phyloP scores from a whole-genome alignment of 2,888 invertebrate species.

The Pecten maximus region DNA sequence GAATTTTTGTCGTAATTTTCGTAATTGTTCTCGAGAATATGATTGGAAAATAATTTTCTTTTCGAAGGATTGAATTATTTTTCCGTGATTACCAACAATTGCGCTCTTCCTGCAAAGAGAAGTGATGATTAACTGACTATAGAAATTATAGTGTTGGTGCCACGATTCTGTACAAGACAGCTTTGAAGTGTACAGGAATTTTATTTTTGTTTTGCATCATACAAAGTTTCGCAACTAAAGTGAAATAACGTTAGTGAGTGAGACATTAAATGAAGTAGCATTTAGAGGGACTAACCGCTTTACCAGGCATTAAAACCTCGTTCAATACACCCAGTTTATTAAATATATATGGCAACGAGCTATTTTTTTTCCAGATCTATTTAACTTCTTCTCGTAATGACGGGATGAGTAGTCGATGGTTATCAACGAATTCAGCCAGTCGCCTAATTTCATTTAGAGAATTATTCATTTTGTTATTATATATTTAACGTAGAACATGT shows the following conservation, averaged over 20 bases:
- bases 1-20: constrained; percentile 26
- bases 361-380: background rate
- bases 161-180: constrained; percentile 13
- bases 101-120: constrained; percentile 18
- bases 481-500: background rate
- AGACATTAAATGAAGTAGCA: background rate
- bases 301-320: background rate
- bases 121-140: background rate
- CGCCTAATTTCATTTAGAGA: background rate
- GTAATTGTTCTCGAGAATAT: constrained; percentile 18
- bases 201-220: constrained; percentile 33
- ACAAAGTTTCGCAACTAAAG: constrained; percentile 14
- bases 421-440: background rate
- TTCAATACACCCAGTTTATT: constrained; percentile 18
- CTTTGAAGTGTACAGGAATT: constrained; percentile 31
- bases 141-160: background rate
- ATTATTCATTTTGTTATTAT: background rate
- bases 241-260: background rate
- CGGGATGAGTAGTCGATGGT: background rate
- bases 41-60: constrained; percentile 32
- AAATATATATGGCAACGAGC: background rate
- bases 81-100: constrained; percentile 8
- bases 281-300: background rate
- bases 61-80: constrained; percentile 31
- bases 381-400: background rate